These are phyloP conservation scores for Eudyptes chrysolophus DNA, from an alignment of 2,113 vertebrate genomes.

Conservation along the genomic window DNA sequence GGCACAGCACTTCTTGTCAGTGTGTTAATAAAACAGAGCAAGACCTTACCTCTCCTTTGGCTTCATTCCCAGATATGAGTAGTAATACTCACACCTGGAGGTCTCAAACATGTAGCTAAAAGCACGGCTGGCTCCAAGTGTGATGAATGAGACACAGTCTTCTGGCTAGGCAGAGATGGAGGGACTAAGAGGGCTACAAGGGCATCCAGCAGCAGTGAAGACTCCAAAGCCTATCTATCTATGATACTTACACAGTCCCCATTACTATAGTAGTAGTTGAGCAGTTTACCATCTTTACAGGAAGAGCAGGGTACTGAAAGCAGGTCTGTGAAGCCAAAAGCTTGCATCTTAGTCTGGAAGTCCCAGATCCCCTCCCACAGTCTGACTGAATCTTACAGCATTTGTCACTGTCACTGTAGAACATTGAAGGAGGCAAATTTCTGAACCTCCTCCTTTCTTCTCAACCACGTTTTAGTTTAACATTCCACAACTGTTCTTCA, in stretches of 20 bases:
- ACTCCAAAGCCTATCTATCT: neutral
- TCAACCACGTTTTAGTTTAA: neutral
- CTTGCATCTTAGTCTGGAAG: neutral
- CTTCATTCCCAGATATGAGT: neutral
- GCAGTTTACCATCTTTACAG: neutral
- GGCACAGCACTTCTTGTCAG: neutral
- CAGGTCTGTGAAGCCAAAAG: neutral
- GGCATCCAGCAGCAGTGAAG: neutral
- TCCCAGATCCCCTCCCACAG: neutral
- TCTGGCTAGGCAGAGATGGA: neutral
- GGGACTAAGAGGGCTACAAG: neutral
- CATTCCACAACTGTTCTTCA: neutral
- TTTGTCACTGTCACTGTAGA: neutral
- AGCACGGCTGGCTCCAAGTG: neutral
- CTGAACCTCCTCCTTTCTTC: neutral
- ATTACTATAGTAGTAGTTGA: neutral
- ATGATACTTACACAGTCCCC: neutral
- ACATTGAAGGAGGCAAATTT: neutral
- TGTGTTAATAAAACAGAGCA: neutral
- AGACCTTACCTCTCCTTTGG: neutral
- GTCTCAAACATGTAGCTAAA: neutral
- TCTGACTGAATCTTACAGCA: neutral
- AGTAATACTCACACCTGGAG: neutral
- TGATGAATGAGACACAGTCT: neutral
- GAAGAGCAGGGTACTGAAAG: neutral